Percentiles rank a stretch among this genome's conserved stretches.
phyloP scores from a whole-genome alignment of 23 tunicate genomes.

The Halocynthia roretzi region DNA sequence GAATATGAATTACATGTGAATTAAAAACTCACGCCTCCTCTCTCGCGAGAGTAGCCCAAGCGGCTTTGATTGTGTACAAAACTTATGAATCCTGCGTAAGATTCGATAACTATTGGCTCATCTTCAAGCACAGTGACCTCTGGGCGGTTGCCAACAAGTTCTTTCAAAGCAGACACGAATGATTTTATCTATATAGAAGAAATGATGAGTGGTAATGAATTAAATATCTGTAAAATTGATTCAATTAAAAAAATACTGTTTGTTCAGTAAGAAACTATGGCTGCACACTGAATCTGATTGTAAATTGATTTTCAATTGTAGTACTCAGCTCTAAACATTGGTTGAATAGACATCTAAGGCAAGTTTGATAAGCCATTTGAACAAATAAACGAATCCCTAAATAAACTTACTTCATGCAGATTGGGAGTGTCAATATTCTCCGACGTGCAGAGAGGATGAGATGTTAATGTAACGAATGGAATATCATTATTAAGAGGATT shows the following conservation, averaged over 20 bases:
- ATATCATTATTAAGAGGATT: slow-evolving; percentile 19
- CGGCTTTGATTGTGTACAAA: slow-evolving; percentile 28
- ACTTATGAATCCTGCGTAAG: slow-evolving; percentile 7
- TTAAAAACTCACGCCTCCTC: slow-evolving; percentile 24
- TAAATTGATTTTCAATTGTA: too few species aligned
- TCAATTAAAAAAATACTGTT: too few species aligned
- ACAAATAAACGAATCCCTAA: too few species aligned
- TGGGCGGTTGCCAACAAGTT: slow-evolving; percentile 4
- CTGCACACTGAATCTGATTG: too few species aligned
- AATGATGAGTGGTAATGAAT: neutral
- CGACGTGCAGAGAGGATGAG: neutral
- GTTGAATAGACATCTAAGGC: too few species aligned
- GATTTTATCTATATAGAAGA: slow-evolving; percentile 11
- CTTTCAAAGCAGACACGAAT: slow-evolving; percentile 2
- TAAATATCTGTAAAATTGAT: too few species aligned
- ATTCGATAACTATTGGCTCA: slow-evolving; percentile 13
- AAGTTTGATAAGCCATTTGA: too few species aligned
- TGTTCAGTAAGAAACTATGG: too few species aligned
- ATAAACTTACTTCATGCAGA: slow-evolving; percentile 10
- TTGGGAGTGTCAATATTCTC: neutral
- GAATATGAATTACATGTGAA: too few species aligned
- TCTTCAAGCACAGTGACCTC: neutral
- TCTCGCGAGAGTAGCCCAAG: slow-evolving; percentile 16
- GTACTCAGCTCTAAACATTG: too few species aligned
- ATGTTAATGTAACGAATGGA: slow-evolving; percentile 16